Evolutionary conservation across 2,797 vertebrate genomes (phyloP).

Genomic region (Alauda arvensis): DNA sequence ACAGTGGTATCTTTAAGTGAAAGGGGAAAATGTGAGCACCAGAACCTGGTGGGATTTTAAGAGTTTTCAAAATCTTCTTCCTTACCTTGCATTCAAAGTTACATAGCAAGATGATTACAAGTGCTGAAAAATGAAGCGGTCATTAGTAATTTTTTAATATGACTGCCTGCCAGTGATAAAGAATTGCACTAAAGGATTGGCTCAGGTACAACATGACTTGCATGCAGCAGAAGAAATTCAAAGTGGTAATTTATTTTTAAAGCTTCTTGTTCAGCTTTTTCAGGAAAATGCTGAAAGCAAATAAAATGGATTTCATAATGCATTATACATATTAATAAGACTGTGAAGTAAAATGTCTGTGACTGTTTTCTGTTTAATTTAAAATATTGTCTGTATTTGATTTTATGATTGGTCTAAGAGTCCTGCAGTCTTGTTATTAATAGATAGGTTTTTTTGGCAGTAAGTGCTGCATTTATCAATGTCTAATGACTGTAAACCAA

Average conservation of each 20-base stretch:
- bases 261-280: not conserved
- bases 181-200: not conserved
- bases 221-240: not conserved
- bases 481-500: not conserved
- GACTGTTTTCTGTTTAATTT: slow-evolving; percentile 2
- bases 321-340: slow-evolving; percentile 13
- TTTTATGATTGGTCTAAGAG: not conserved
- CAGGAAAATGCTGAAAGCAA: not conserved
- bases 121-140: not conserved
- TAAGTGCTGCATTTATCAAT: not conserved
- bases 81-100: not conserved
- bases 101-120: not conserved
- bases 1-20: not conserved
- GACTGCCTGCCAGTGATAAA: not conserved
- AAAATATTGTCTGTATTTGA: not conserved
- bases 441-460: not conserved
- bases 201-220: not conserved
- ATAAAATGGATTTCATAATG: slow-evolving; percentile 12
- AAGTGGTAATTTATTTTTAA: not conserved
- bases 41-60: not conserved
- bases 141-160: not conserved
- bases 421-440: not conserved
- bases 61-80: not conserved
- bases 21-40: not conserved
- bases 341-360: not conserved